phyloP scores from a whole-genome alignment of 2,797 vertebrate genomes.

The Melanotaenia pygmaea region DNA sequence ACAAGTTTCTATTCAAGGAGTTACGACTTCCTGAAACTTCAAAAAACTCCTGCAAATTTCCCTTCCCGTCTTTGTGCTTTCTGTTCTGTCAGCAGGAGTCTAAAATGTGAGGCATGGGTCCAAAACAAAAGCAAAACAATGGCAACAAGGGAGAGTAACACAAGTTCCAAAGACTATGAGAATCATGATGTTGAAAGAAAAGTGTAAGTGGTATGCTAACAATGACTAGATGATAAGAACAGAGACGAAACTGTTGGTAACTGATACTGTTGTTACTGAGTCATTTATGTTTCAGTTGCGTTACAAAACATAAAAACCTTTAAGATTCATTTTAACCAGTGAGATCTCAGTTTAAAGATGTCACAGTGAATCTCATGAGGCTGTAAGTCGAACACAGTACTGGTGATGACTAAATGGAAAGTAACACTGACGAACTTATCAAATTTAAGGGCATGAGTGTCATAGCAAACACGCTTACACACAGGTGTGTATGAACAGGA shows the following conservation, averaged over 20 bases:
- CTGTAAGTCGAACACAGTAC: not conserved
- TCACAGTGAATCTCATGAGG: not conserved
- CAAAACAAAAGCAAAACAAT: constrained; percentile 17
- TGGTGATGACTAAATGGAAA: constrained; percentile 26
- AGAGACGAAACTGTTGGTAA: not conserved
- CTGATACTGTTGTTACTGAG: not conserved
- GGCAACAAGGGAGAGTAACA: not conserved
- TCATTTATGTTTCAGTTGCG: constrained; percentile 3
- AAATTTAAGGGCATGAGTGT: not conserved
- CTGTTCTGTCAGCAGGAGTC: constrained; percentile 11
- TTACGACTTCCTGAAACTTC: constrained; percentile 64
- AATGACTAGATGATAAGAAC: not conserved
- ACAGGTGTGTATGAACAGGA: not conserved
- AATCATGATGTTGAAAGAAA: not conserved
- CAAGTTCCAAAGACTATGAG: constrained; percentile 1
- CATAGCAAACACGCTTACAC: constrained; percentile 13
- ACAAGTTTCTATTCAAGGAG: constrained; percentile 47
- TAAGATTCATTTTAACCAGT: not conserved
- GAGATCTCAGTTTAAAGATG: not conserved
- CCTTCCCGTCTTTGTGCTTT: constrained; percentile 76
- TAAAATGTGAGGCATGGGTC: constrained; percentile 10
- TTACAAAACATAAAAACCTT: not conserved
- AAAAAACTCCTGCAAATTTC: constrained; percentile 34
- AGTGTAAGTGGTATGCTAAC: not conserved
- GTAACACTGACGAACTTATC: constrained; percentile 3